A percentile compares a stretch with the other conserved stretches of the same genome.
These are phyloP conservation scores for Temnothorax curvispinosus DNA, from an alignment of 1,140 invertebrate species.

Conservation along the genomic window DNA sequence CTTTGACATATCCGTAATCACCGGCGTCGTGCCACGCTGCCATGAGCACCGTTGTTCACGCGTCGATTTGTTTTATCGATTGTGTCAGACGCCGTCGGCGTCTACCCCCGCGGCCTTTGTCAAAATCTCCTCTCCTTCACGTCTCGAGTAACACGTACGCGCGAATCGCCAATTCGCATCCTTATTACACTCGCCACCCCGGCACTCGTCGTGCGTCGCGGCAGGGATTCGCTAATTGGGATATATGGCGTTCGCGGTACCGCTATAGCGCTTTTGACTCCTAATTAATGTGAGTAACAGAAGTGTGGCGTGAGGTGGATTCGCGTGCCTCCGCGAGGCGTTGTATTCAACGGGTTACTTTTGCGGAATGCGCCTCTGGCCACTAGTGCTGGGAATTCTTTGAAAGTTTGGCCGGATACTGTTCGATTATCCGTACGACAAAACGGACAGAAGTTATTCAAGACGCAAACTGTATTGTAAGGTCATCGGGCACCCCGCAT, in stretches of 20 bases:
- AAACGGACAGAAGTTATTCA: background rate
- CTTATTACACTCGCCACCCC: background rate
- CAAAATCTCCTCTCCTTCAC: slow-evolving; percentile 41
- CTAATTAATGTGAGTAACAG: background rate
- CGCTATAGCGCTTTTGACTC: background rate
- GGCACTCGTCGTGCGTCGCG: background rate
- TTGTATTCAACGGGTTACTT: background rate
- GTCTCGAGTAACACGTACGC: background rate
- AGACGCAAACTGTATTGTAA: slow-evolving; percentile 24
- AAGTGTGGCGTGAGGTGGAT: background rate
- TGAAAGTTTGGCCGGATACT: background rate
- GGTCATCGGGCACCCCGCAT: background rate
- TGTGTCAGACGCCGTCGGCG: slow-evolving; percentile 3
- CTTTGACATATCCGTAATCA: slow-evolving; percentile 69
- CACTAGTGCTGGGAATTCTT: background rate
- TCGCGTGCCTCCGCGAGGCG: background rate
- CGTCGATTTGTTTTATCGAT: slow-evolving; percentile 65
- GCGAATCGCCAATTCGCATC: background rate
- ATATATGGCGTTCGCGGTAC: background rate
- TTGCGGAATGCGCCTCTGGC: background rate
- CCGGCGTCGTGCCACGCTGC: slow-evolving; percentile 14
- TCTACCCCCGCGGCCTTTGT: slow-evolving; percentile 52
- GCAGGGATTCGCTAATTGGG: slow-evolving; percentile 9
- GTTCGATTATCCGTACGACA: slow-evolving; percentile 2
- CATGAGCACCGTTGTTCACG: slow-evolving; percentile 23